Percentiles rank a stretch among this genome's conserved stretches.
These are phyloP conservation scores for Montipora cactus DNA, from an alignment of 64 coral and sea anemone genomes.

Conservation along the genomic window DNA sequence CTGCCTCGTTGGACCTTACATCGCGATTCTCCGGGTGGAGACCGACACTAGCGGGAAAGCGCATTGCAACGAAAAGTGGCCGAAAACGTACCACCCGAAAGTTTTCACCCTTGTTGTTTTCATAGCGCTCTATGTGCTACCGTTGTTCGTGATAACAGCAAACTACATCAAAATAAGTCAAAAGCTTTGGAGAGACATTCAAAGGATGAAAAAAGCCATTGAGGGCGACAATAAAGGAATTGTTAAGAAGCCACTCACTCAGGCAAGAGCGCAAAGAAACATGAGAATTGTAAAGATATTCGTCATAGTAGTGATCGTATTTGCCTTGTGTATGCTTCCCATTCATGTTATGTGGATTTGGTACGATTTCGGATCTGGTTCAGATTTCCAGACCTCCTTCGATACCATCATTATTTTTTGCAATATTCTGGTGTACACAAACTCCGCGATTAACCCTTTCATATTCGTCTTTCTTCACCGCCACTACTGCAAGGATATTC, in stretches of 20 bases:
- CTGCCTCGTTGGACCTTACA: slow-evolving; percentile 72
- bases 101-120: slow-evolving; percentile 80
- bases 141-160: slow-evolving; percentile 79
- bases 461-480: slow-evolving; percentile 90
- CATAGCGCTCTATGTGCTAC: slow-evolving; percentile 74
- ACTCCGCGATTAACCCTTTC: slow-evolving; percentile 91
- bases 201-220: slow-evolving; percentile 77
- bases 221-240: slow-evolving; percentile 43
- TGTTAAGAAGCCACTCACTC: slow-evolving; percentile 64
- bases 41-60: neutral
- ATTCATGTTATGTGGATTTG: slow-evolving; percentile 95
- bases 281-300: slow-evolving; percentile 94
- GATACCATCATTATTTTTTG: slow-evolving; percentile 72
- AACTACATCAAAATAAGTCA: slow-evolving; percentile 91
- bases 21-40: slow-evolving; percentile 57
- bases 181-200: slow-evolving; percentile 92
- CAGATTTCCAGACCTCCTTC: slow-evolving; percentile 46
- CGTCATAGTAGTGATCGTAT: slow-evolving; percentile 75
- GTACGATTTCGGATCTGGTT: slow-evolving; percentile 73
- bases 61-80: slow-evolving; percentile 61
- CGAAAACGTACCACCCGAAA: slow-evolving; percentile 30
- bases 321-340: slow-evolving; percentile 86
- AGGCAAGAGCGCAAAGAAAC: slow-evolving; percentile 80
- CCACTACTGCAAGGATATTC: slow-evolving; percentile 81
- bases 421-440: slow-evolving; percentile 82